These are phyloP conservation scores for Acanthosepion lycidas DNA, from an alignment of 2,888 invertebrate genomes.

Conservation along the genomic window DNA sequence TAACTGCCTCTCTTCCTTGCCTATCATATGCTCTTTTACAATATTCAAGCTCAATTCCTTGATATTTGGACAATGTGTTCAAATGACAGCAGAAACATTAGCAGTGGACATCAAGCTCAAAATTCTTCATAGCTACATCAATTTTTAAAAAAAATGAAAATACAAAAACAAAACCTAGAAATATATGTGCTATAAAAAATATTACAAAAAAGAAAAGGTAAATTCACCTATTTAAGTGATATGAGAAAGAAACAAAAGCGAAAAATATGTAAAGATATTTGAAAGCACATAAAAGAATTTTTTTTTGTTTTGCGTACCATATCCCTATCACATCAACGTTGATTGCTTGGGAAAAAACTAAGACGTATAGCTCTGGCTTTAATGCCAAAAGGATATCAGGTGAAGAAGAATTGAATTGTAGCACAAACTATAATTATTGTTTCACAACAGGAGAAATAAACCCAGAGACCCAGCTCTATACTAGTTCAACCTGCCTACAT, in stretches of 20 bases:
- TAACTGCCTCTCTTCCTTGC: conserved; percentile 21
- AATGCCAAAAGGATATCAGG: neutral
- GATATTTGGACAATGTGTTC: neutral
- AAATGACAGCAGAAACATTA: neutral
- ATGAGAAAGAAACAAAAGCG: neutral
- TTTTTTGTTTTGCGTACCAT: conserved; percentile 4
- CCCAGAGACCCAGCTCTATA: neutral
- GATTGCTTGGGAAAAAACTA: neutral
- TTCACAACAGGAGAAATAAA: neutral
- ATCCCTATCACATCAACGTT: neutral
- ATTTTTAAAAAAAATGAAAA: neutral
- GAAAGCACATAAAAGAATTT: neutral
- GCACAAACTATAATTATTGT: neutral
- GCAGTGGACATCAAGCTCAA: conserved; percentile 13
- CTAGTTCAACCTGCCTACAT: neutral
- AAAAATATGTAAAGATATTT: neutral
- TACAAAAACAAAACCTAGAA: neutral
- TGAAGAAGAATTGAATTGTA: neutral
- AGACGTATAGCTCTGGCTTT: neutral
- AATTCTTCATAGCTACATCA: neutral
- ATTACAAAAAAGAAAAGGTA: neutral
- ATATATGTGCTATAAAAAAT: neutral
- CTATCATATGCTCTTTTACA: neutral
- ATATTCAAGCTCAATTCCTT: neutral
- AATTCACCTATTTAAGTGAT: neutral